These are phyloP conservation scores for Achroia grisella DNA, from an alignment of 1,140 invertebrate genomes.

Conservation along the genomic window DNA sequence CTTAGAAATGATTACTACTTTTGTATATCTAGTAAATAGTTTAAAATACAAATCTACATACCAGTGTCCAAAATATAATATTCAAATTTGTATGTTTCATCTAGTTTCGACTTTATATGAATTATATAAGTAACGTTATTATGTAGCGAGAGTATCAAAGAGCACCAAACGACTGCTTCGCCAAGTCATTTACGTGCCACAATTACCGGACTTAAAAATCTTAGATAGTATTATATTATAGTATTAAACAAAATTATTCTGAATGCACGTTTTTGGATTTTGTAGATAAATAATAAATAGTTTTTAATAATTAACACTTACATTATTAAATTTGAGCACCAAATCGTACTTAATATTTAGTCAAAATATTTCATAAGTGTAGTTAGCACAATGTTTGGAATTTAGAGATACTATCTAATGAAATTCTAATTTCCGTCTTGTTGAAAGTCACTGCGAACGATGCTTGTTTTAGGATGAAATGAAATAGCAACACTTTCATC, in stretches of 20 bases:
- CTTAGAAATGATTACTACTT: too few species aligned
- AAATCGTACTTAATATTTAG: constrained; percentile 73
- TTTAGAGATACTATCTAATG: constrained; percentile 33
- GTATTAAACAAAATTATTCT: constrained; percentile 32
- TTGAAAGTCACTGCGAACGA: constrained; percentile 26
- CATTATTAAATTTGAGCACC: constrained; percentile 71
- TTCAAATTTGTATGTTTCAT: neutral
- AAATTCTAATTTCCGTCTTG: constrained; percentile 39
- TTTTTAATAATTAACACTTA: constrained; percentile 63
- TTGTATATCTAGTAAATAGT: too few species aligned
- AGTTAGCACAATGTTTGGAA: constrained; percentile 68
- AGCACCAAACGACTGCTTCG: constrained; percentile 1
- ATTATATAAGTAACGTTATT: neutral
- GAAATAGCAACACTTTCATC: constrained; percentile 38
- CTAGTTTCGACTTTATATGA: neutral
- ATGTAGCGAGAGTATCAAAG: too few species aligned
- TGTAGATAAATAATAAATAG: constrained; percentile 67
- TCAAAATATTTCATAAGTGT: constrained; percentile 65
- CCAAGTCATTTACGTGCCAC: constrained; percentile 10
- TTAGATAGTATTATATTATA: constrained; percentile 18
- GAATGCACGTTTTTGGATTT: constrained; percentile 56
- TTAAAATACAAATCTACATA: too few species aligned
- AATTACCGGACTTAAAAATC: constrained; percentile 10
- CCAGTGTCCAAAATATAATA: neutral
- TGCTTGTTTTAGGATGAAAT: constrained; percentile 39